phyloP scores from a whole-genome alignment of 2,888 invertebrate species.

The Heliconius hortense region DNA sequence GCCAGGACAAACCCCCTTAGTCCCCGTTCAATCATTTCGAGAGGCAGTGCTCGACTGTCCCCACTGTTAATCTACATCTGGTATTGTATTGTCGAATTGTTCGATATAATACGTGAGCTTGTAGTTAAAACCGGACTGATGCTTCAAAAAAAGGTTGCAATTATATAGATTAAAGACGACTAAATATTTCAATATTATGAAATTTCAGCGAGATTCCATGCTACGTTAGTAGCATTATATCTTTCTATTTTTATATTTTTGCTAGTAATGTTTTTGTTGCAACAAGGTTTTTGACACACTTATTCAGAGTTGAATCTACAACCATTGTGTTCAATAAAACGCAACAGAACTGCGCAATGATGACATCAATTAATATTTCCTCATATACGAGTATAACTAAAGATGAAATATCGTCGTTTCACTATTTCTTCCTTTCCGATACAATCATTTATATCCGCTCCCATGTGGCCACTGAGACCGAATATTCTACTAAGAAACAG shows the following conservation, averaged over 20 bases:
- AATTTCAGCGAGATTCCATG: neutral
- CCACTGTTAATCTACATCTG: constrained; percentile 60
- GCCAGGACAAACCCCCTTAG: constrained; percentile 71
- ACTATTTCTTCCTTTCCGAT: constrained; percentile 34
- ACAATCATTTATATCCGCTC: constrained; percentile 40
- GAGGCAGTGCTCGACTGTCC: constrained; percentile 69
- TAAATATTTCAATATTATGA: neutral
- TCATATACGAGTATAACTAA: constrained; percentile 28
- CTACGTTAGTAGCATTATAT: neutral
- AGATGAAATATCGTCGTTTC: constrained; percentile 29
- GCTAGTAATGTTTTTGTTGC: too few species aligned
- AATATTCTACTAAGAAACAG: constrained; percentile 46
- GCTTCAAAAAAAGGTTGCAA: neutral
- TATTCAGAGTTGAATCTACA: neutral
- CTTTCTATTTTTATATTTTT: neutral
- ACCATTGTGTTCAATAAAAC: neutral
- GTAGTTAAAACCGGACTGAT: constrained; percentile 25
- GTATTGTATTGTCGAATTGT: constrained; percentile 55
- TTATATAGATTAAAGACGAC: neutral
- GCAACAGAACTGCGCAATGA: neutral
- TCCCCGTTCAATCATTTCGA: constrained; percentile 80
- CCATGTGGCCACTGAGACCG: constrained; percentile 46
- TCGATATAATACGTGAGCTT: constrained; percentile 50
- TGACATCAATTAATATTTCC: constrained; percentile 14
- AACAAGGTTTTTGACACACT: too few species aligned